Base-by-base conservation (phyloP, 2,113 vertebrate genomes). In the Callochromis pleurospilus region DNA sequence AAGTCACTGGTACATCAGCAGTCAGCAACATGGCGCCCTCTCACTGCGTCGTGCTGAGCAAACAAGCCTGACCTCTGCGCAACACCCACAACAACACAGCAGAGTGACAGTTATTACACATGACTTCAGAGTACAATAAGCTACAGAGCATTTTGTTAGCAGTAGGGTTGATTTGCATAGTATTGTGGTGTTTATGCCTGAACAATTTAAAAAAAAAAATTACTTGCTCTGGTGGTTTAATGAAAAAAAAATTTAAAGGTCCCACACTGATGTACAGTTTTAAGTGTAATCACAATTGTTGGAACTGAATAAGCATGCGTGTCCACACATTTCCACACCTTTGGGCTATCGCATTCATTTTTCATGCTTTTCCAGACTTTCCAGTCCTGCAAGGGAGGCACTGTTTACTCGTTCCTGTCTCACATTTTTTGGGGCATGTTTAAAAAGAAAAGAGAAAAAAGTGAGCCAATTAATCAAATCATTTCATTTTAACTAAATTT, bases 51-150 rank as follows among this genome's bases (percentile, higher is more conserved):
- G 90, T 89, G 93, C 91, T 91, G 92, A 91, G 94, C 88, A 92
- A 94, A 94, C 94, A 94, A 81, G 88, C 73, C 88, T 87, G 88
- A 92, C 93, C 93, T 92, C 91, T 89, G 82, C 86, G 45, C 86
- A 92, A 87, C 91, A 91, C 83, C 86, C 65, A 85, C 85, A 88
- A 79, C 68, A 86, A 87, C 86, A 60, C 89, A 9, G 24, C 7
- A 19, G 45, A 88, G 88, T 90, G 93, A 86, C 90, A 92, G 83
- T 89, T 91, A 90, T 88, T 89, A 84, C 86, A 88, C 70, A 90
- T 82, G 84, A 90, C 84, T 90, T 77, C 6, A 80, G 24, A 33
- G 11, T 33, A 87, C 83, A 80, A 83, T 79, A 79, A 79, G n/a
- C 80, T 42, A 84, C 56, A 80, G 84, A 42, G 45, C 29, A 56